These are phyloP conservation scores for Pegoplata infirma DNA, from an alignment of 2,888 invertebrate genomes.

Conservation along the genomic window DNA sequence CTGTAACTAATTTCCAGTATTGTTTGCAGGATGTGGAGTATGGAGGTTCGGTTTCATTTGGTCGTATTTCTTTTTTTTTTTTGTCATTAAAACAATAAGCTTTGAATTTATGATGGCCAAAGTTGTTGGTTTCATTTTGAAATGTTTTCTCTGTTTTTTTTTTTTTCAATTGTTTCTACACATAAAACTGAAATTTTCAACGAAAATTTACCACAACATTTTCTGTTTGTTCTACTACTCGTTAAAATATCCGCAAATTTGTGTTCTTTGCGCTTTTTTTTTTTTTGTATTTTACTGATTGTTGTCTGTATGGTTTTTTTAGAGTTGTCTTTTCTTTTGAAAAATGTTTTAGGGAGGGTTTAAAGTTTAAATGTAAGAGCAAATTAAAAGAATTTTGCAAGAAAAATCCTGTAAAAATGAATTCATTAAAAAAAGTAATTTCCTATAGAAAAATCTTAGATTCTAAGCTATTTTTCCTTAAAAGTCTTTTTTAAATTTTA, in stretches of 20 bases:
- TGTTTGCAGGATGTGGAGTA: no score
- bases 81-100: neutral
- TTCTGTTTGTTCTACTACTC: neutral
- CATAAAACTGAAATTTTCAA: neutral
- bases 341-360: no score
- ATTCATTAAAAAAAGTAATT: no score
- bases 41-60: neutral
- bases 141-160: neutral
- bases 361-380: no score
- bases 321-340: no score
- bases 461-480: no score
- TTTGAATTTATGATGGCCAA: slow-evolving; percentile 4
- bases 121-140: neutral
- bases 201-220: neutral
- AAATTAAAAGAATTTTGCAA: no score
- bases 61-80: neutral
- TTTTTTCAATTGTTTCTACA: neutral
- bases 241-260: neutral
- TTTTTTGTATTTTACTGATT: neutral
- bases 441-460: no score
- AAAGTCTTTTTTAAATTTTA: no score
- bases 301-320: neutral
- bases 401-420: no score
- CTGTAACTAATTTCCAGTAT: neutral
- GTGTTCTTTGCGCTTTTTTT: neutral